Percentiles rank a stretch among this genome's conserved stretches.
phyloP scores from a whole-genome alignment of 2,888 invertebrate species.

The Octonoba sinensis region DNA sequence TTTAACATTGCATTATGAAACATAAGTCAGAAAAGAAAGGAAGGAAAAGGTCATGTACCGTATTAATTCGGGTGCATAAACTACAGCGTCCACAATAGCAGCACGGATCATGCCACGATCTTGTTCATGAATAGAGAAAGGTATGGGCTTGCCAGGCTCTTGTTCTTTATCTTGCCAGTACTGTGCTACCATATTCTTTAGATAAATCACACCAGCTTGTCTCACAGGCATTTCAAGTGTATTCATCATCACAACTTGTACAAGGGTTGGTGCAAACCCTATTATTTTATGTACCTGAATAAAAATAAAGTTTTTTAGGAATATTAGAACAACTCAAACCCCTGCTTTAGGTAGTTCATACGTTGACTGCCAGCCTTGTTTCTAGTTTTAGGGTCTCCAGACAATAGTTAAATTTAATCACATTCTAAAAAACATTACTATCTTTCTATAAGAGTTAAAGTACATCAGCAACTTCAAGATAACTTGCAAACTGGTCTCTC shows the following conservation, averaged over 20 bases:
- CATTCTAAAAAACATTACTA: too few relatives aligned
- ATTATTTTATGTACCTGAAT: conserved; percentile 91
- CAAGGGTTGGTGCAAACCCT: conserved; percentile 92
- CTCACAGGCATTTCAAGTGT: conserved; percentile 87
- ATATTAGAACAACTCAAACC: too few relatives aligned
- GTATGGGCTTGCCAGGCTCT: conserved; percentile 73
- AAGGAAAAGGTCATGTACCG: conserved; percentile 73
- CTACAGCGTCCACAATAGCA: conserved; percentile 94
- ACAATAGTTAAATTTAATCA: too few relatives aligned
- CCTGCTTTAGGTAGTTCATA: too few relatives aligned
- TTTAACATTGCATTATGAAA: too few relatives aligned
- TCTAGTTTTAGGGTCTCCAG: too few relatives aligned
- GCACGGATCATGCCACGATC: conserved; percentile 93
- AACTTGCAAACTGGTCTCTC: too few relatives aligned
- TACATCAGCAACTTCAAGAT: too few relatives aligned
- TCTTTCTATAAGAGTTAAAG: too few relatives aligned
- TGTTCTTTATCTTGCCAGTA: conserved; percentile 85
- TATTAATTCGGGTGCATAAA: conserved; percentile 91
- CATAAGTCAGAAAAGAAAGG: too few relatives aligned
- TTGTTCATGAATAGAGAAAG: conserved; percentile 92
- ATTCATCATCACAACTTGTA: conserved; percentile 90
- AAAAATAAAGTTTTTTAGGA: conserved; percentile 6
- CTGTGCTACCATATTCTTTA: conserved; percentile 91
- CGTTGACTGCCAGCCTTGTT: too few relatives aligned
- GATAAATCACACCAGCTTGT: conserved; percentile 95